Conservation (phyloP, 2,888 invertebrate species). For the Thalpophila matura region DNA sequence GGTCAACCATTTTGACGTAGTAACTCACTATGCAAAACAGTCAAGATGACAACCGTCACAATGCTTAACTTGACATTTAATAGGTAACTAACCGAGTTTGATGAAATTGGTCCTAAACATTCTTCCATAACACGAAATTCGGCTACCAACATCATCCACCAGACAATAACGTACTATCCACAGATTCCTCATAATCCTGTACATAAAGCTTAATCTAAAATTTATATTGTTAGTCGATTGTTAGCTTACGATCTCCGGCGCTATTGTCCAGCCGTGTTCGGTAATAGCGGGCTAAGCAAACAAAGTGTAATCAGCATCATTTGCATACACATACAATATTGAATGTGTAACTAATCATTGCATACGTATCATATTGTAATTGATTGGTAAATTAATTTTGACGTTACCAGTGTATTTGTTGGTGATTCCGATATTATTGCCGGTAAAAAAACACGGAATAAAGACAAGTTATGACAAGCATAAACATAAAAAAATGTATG, state of each 20-base stretch:
- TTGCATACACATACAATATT: conserved; percentile 76
- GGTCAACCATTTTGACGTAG: too few relatives aligned
- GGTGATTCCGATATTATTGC: conserved; percentile 10
- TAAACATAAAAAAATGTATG: too few relatives aligned
- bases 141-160: neutral
- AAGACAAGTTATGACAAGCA: too few relatives aligned
- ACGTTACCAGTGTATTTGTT: conserved; percentile 16
- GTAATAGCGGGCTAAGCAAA: conserved; percentile 72
- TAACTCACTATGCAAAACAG: too few relatives aligned
- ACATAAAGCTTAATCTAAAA: conserved; percentile 42
- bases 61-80: too few relatives aligned
- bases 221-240: conserved; percentile 51
- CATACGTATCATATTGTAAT: conserved; percentile 48
- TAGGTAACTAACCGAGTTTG: too few relatives aligned
- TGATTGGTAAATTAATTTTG: conserved; percentile 26
- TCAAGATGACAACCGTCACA: too few relatives aligned
- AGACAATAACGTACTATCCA: conserved; percentile 13
- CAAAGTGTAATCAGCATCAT: conserved; percentile 74
- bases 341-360: conserved; percentile 71
- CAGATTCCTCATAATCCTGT: conserved; percentile 25
- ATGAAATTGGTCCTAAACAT: too few relatives aligned
- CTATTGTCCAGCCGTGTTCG: conserved; percentile 54
- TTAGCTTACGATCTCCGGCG: conserved; percentile 44
- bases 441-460: too few relatives aligned
- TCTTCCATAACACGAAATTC: neutral